phyloP scores from a whole-genome alignment of 2,888 invertebrate genomes.

The Ochlodes sylvanus region DNA sequence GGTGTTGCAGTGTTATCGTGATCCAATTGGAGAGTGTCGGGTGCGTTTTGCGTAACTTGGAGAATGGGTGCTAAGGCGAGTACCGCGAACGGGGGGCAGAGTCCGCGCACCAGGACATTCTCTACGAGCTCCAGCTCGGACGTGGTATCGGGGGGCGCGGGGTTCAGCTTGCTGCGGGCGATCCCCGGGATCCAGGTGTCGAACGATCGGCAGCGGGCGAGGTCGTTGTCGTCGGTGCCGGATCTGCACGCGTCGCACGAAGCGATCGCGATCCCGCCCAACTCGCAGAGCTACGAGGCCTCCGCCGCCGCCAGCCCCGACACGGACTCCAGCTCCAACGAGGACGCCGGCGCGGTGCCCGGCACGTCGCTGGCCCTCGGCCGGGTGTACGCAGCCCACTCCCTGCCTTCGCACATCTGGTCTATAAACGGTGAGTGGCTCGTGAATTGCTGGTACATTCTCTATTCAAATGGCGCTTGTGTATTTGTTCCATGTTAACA shows the following conservation, averaged over 20 bases:
- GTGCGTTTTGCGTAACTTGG: conserved; percentile 77
- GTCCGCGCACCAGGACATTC: conserved; percentile 90
- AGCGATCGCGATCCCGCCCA: conserved; percentile 86
- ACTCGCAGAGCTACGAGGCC: conserved; percentile 86
- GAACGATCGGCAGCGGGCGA: conserved; percentile 92
- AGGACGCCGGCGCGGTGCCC: conserved; percentile 83
- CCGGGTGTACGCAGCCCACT: conserved; percentile 94
- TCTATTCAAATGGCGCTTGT: neutral
- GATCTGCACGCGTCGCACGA: conserved; percentile 87
- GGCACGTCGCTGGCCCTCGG: conserved; percentile 86
- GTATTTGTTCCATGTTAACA: neutral
- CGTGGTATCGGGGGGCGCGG: conserved; percentile 85
- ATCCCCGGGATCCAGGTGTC: conserved; percentile 90
- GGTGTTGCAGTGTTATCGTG: conserved; percentile 72
- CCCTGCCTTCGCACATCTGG: conserved; percentile 96
- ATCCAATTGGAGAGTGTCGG: conserved; percentile 68
- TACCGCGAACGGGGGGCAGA: conserved; percentile 91
- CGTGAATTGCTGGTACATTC: neutral
- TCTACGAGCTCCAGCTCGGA: conserved; percentile 90
- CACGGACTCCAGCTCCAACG: conserved; percentile 88
- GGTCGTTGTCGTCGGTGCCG: conserved; percentile 93
- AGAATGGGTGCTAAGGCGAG: conserved; percentile 94
- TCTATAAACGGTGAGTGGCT: conserved; percentile 92
- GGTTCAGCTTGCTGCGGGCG: conserved; percentile 89
- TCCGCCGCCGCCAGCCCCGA: conserved; percentile 88